Conservation (phyloP, 2,888 invertebrate species). For the Ephialtes manifestator region DNA sequence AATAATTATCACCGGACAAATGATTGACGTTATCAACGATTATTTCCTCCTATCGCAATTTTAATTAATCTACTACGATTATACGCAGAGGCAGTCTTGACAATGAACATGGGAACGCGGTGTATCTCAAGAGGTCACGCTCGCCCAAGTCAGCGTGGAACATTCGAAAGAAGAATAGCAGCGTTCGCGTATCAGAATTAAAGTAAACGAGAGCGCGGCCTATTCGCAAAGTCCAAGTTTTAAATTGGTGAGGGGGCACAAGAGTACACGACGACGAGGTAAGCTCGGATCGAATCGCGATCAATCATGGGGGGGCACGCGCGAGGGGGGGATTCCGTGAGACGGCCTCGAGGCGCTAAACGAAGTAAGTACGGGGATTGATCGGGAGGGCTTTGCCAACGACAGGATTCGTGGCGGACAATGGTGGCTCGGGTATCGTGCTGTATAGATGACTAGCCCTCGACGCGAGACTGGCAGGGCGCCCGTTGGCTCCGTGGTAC, state of each 20-base stretch:
- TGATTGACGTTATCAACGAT: conserved; percentile 68
- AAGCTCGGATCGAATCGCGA: conserved; percentile 62
- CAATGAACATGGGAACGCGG: conserved; percentile 60
- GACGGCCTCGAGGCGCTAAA: conserved; percentile 73
- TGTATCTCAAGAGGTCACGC: conserved; percentile 43
- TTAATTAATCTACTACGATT: conserved; percentile 67
- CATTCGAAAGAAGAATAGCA: conserved; percentile 35
- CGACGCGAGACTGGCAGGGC: conserved; percentile 83
- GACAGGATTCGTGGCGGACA: conserved; percentile 76
- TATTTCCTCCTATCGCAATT: conserved; percentile 63
- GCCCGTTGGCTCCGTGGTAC: conserved; percentile 77
- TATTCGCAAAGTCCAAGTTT: conserved; percentile 36
- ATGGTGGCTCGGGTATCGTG: conserved; percentile 84
- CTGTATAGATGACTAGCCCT: conserved; percentile 84
- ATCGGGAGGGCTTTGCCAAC: conserved; percentile 75
- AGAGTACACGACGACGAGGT: background rate
- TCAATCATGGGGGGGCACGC: conserved; percentile 50
- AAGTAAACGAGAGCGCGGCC: conserved; percentile 23
- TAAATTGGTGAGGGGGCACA: conserved; percentile 8
- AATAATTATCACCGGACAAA: conserved; percentile 58
- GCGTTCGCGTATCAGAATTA: conserved; percentile 14
- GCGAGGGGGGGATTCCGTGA: conserved; percentile 25
- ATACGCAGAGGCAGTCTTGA: conserved; percentile 68
- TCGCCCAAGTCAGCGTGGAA: conserved; percentile 18
- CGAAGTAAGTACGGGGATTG: conserved; percentile 85